Conservation (phyloP, 1,140 invertebrate genomes). For the Drosophila setifemur region DNA sequence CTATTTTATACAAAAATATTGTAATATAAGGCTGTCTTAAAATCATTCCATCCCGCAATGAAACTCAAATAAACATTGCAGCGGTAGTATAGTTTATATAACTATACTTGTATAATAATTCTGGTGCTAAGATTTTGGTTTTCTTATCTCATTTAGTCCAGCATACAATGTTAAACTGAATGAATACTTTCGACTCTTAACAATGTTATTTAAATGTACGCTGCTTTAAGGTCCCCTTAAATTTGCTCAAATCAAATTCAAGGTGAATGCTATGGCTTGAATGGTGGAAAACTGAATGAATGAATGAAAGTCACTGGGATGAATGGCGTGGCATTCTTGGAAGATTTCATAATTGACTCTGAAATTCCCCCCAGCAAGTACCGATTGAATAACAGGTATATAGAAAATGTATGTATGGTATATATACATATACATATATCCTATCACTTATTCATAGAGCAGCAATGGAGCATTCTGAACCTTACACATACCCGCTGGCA, state of each 20-base stretch:
- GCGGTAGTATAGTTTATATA: too few relatives aligned
- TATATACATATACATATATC: neutral
- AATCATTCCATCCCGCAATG: too few relatives aligned
- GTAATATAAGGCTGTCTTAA: too few relatives aligned
- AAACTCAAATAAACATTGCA: too few relatives aligned
- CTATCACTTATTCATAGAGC: constrained; percentile 20
- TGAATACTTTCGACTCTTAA: too few relatives aligned
- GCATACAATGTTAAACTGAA: too few relatives aligned
- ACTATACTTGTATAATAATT: too few relatives aligned
- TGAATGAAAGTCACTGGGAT: neutral
- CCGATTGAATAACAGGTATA: constrained; percentile 8
- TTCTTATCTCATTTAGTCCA: too few relatives aligned
- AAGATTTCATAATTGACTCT: constrained; percentile 22
- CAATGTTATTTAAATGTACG: too few relatives aligned
- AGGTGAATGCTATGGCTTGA: constrained; percentile 24
- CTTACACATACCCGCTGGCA: constrained; percentile 6
- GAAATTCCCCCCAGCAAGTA: neutral
- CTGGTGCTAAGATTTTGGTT: too few relatives aligned
- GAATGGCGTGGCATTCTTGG: constrained; percentile 11
- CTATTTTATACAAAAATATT: too few relatives aligned
- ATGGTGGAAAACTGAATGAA: neutral
- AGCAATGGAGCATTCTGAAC: constrained; percentile 17
- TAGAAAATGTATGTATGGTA: neutral
- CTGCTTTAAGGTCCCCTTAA: too few relatives aligned
- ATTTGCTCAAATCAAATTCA: constrained; percentile 8